Conservation (phyloP, 2,888 invertebrate species). For the Caenorhabditis wallacei region DNA sequence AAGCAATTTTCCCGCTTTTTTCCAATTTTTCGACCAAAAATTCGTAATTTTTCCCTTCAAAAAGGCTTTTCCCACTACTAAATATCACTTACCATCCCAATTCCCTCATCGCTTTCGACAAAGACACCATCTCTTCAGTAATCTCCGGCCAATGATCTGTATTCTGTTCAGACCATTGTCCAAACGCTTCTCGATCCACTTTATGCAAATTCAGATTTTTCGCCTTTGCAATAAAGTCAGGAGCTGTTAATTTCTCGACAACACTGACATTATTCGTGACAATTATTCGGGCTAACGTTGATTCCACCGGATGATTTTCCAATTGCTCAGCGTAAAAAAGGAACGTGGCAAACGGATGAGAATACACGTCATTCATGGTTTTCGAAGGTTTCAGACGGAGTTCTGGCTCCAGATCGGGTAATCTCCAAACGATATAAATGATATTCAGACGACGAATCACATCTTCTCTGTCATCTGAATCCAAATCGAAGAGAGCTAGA, state of each 20-base stretch:
- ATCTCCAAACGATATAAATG: conserved; percentile 67
- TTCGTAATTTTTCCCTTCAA: too few species aligned
- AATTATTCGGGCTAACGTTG: conserved; percentile 50
- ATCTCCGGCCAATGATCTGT: conserved; percentile 60
- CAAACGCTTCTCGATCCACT: conserved; percentile 25
- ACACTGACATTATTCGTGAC: conserved; percentile 56
- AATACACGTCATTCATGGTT: conserved; percentile 48
- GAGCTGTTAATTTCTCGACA: conserved; percentile 60
- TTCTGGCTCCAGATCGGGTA: conserved; percentile 49
- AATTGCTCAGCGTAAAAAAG: conserved; percentile 49
- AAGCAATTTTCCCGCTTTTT: too few species aligned
- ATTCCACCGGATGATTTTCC: conserved; percentile 17
- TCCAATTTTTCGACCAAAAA: too few species aligned
- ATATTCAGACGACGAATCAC: conserved; percentile 68
- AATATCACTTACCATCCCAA: conserved; percentile 45
- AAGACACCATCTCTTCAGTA: conserved; percentile 41
- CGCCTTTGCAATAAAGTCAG: conserved; percentile 51
- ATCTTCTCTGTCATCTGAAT: conserved; percentile 46
- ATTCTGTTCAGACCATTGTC: conserved; percentile 42
- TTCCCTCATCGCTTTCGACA: conserved; percentile 47
- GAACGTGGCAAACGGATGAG: conserved; percentile 55
- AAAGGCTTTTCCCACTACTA: not conserved
- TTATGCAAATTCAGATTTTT: conserved; percentile 3
- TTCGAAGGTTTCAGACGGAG: conserved; percentile 50
- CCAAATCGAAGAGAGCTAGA: conserved; percentile 57